Conservation (phyloP, 1,140 invertebrate species). For the Ladona fulva region DNA sequence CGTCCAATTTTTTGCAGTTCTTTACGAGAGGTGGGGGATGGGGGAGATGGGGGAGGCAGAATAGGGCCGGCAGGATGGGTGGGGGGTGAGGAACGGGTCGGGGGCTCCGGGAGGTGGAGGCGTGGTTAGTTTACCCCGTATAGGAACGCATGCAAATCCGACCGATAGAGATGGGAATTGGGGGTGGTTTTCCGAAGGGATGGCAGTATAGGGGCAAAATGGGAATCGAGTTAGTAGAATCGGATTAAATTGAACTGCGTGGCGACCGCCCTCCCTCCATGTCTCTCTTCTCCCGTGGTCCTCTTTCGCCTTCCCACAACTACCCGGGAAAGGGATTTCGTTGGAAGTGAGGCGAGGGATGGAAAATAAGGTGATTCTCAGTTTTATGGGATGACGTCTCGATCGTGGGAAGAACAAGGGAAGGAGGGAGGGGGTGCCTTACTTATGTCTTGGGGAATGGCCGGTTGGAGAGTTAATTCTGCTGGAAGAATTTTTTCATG, state of each 20-base stretch:
- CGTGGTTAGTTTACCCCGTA: background rate
- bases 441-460: no score
- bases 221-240: conserved; percentile 5
- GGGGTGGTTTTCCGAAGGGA: background rate
- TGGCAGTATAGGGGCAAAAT: background rate
- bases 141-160: background rate
- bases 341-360: background rate
- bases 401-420: no score
- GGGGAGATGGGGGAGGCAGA: background rate
- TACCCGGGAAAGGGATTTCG: background rate
- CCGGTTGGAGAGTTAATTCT: no score
- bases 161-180: background rate
- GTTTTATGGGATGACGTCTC: no score
- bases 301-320: background rate
- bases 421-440: no score
- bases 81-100: background rate
- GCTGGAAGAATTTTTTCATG: no score
- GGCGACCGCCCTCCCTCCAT: background rate
- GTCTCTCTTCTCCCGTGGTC: background rate
- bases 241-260: conserved; percentile 1
- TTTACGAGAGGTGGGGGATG: background rate
- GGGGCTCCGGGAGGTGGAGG: background rate
- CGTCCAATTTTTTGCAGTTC: background rate
- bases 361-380: background rate
- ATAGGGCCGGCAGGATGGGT: background rate